These are phyloP conservation scores for Diuraphis noxia DNA, from an alignment of 1,140 invertebrate species.

Conservation along the genomic window DNA sequence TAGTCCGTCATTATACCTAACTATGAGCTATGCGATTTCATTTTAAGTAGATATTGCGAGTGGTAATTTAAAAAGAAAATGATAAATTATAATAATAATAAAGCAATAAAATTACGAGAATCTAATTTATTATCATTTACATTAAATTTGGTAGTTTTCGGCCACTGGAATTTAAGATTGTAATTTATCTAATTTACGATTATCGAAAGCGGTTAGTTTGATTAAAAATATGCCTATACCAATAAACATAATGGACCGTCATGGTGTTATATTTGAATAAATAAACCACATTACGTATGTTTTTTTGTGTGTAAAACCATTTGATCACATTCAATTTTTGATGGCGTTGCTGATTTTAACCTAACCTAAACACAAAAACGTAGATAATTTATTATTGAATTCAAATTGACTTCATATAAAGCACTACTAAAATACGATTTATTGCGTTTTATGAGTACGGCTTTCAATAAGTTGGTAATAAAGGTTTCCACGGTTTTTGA, in stretches of 20 bases:
- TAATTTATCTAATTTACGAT: background rate
- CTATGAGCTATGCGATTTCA: background rate
- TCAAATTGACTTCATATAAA: background rate
- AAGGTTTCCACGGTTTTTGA: background rate
- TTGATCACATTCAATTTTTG: background rate
- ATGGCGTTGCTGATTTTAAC: background rate
- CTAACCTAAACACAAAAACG: background rate
- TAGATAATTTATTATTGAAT: background rate
- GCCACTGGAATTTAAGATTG: background rate
- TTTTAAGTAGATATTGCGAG: background rate
- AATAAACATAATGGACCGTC: background rate
- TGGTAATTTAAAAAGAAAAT: background rate
- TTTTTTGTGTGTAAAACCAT: background rate
- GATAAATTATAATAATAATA: background rate
- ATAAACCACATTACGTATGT: background rate
- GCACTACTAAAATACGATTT: background rate
- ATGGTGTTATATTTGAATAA: background rate
- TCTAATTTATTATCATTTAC: background rate
- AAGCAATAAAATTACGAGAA: background rate
- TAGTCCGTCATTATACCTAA: background rate
- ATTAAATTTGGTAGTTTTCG: background rate
- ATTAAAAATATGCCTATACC: background rate
- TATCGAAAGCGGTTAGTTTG: background rate
- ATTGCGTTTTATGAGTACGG: background rate
- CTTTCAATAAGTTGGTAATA: background rate